These are phyloP conservation scores for Drosophila trichaetosa DNA, from an alignment of 2,888 invertebrate genomes.

Conservation along the genomic window DNA sequence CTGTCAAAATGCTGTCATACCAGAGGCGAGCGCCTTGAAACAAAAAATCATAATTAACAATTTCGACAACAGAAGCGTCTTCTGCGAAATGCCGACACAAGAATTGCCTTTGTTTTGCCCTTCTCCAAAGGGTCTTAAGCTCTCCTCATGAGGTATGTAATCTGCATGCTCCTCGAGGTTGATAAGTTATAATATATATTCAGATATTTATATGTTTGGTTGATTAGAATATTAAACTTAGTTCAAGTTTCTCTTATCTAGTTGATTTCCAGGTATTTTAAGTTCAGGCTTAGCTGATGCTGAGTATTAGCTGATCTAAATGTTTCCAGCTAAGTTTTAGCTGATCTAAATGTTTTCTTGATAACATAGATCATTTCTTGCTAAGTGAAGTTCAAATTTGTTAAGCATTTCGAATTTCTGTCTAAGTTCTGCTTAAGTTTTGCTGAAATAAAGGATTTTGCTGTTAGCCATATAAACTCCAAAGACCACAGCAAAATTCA, in stretches of 20 bases:
- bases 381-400: accelerated
- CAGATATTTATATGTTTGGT: too few relatives aligned
- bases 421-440: background rate
- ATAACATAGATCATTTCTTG: accelerated
- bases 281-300: background rate
- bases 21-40: slow-evolving; percentile 4
- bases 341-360: background rate
- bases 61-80: slow-evolving; percentile 58
- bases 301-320: accelerated
- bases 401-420: background rate
- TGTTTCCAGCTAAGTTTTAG: background rate
- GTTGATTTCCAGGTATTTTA: too few relatives aligned
- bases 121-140: background rate
- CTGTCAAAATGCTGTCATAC: slow-evolving; percentile 70
- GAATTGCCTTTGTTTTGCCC: slow-evolving; percentile 18
- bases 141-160: background rate
- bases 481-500: accelerated
- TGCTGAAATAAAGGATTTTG: accelerated
- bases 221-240: background rate
- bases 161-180: background rate
- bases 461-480: background rate
- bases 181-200: background rate
- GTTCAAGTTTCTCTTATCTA: background rate
- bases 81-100: slow-evolving; percentile 64
- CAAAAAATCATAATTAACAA: slow-evolving; percentile 76